A percentile compares a stretch with the other conserved stretches of the same genome.
These are phyloP conservation scores for Caenorhabditis remanei DNA, from an alignment of 1,140 invertebrate genomes.

Conservation along the genomic window DNA sequence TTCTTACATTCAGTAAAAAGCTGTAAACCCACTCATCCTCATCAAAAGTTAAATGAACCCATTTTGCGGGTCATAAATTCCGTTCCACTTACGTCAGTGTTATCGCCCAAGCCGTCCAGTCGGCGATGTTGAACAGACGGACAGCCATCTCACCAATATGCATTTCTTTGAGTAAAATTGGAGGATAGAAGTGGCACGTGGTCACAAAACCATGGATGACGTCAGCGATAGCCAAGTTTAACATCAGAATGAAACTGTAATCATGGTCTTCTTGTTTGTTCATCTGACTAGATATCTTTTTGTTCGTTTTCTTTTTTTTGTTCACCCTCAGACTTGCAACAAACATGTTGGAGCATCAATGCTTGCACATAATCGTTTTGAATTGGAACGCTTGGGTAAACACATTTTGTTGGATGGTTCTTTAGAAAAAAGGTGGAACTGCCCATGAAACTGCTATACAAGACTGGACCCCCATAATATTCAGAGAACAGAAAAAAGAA, in stretches of 20 bases:
- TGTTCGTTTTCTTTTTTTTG: background rate
- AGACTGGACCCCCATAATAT: too few relatives aligned
- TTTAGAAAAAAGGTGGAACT: conserved; percentile 29
- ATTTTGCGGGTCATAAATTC: conserved; percentile 49
- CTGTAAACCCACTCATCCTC: background rate
- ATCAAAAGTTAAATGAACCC: background rate
- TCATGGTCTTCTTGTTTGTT: background rate
- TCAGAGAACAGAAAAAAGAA: too few relatives aligned
- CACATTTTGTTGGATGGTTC: background rate
- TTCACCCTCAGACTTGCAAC: background rate
- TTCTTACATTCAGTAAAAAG: too few relatives aligned
- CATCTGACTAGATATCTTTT: background rate
- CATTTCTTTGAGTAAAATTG: conserved; percentile 71
- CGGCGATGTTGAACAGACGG: conserved; percentile 75
- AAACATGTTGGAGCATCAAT: conserved; percentile 51
- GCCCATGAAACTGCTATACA: background rate
- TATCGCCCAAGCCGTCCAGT: conserved; percentile 77
- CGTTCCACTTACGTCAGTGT: conserved; percentile 72
- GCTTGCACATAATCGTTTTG: conserved; percentile 14
- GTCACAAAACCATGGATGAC: conserved; percentile 76
- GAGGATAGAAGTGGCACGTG: conserved; percentile 77
- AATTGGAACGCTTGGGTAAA: conserved; percentile 59
- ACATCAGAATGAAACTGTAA: conserved; percentile 76
- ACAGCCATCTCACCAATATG: conserved; percentile 70
- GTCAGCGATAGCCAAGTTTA: conserved; percentile 75